A percentile compares a stretch with the other conserved stretches of the same genome.
Evolutionary conservation across 2,113 vertebrate species (phyloP).

Genomic region (Tautogolabrus adspersus): DNA sequence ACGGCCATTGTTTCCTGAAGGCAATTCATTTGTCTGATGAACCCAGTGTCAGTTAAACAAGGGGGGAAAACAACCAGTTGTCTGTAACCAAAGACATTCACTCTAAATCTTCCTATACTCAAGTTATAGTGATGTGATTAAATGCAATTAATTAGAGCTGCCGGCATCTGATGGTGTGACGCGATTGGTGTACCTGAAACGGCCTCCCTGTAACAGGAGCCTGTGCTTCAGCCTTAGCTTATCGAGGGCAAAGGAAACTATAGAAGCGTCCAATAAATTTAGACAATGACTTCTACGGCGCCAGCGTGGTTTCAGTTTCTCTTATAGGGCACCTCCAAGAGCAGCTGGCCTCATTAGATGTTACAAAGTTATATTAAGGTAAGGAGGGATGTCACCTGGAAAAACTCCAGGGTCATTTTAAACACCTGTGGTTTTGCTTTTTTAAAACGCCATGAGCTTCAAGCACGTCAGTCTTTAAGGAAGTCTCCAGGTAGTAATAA

Average conservation of each 20-base stretch:
- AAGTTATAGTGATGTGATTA: constrained; percentile 45
- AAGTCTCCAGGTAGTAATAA: not conserved
- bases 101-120: constrained; percentile 4
- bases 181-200: constrained; percentile 7
- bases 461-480: not conserved
- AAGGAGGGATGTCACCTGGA: not conserved
- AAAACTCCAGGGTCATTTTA: constrained; percentile 8
- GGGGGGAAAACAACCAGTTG: constrained; percentile 14
- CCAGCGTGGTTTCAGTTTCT: constrained; percentile 45
- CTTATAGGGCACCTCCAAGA: constrained; percentile 36
- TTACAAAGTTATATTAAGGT: not conserved
- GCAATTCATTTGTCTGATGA: not conserved
- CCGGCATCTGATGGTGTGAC: constrained; percentile 10
- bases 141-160: constrained; percentile 43
- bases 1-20: too few species aligned
- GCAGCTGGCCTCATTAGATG: constrained; percentile 46
- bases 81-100: constrained; percentile 22
- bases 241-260: constrained; percentile 62
- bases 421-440: not conserved
- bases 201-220: constrained; percentile 49
- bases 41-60: constrained; percentile 16
- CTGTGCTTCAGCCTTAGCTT: constrained; percentile 10
- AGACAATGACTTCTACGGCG: constrained; percentile 29
- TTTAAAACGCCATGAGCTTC: not conserved
- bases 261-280: constrained; percentile 54